Percentiles rank a stretch among this genome's conserved stretches.
Evolutionary conservation across 2,888 invertebrate genomes (phyloP).

Genomic region (Eupelmus urozonus): DNA sequence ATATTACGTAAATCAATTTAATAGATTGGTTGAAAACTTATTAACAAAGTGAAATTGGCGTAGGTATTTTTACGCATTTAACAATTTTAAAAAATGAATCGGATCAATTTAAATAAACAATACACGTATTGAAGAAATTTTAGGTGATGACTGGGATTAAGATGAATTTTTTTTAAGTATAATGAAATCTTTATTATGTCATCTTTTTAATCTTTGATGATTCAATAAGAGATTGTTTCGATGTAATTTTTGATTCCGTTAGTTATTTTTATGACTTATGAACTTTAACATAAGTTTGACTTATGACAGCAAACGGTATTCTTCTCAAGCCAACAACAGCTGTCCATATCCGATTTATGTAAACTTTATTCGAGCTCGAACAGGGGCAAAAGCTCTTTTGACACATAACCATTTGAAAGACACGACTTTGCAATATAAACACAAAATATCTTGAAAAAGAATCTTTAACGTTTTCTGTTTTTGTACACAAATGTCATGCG

Average conservation of each 20-base stretch:
- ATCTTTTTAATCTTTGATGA: slow-evolving; percentile 2
- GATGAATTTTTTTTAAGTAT: no score
- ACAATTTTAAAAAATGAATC: no score
- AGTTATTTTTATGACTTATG: background rate
- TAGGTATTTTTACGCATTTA: no score
- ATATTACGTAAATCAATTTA: background rate
- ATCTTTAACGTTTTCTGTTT: slow-evolving; percentile 34
- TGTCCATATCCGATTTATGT: slow-evolving; percentile 4
- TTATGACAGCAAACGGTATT: slow-evolving; percentile 24
- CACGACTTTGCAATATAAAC: slow-evolving; percentile 51
- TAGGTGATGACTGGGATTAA: no score
- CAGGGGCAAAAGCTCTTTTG: slow-evolving; percentile 14
- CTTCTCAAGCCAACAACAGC: slow-evolving; percentile 46
- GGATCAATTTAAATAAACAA: no score
- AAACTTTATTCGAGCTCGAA: slow-evolving; percentile 20
- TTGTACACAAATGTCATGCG: slow-evolving; percentile 36
- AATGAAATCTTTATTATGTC: background rate
- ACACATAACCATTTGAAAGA: slow-evolving; percentile 43
- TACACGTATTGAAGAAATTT: no score
- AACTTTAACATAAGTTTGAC: background rate
- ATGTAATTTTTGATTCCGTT: no score
- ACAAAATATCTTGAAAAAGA: slow-evolving; percentile 37
- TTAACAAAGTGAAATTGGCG: no score
- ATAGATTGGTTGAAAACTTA: background rate
- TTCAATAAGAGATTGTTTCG: no score